A percentile compares a stretch with the other conserved stretches of the same genome.
phyloP scores from a whole-genome alignment of 2,888 invertebrate species.

The Cheilosia scutellata region DNA sequence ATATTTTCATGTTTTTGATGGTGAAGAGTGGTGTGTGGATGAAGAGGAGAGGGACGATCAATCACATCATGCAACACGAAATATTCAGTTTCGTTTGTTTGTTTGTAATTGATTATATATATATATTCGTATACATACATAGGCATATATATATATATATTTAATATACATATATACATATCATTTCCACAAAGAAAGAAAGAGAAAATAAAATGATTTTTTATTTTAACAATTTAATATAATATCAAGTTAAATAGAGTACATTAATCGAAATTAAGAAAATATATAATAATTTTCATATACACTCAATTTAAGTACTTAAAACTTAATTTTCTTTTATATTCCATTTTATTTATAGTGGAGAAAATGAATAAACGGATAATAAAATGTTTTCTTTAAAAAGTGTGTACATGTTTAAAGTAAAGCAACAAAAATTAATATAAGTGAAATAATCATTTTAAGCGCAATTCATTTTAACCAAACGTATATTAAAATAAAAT shows the following conservation, averaged over 20 bases:
- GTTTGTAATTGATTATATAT: conserved; percentile 58
- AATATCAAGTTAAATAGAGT: conserved; percentile 38
- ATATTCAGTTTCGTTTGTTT: conserved; percentile 63
- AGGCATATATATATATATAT: conserved; percentile 37
- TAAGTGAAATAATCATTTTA: conserved; percentile 30
- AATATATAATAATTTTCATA: conserved; percentile 18
- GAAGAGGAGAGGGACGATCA: conserved; percentile 79
- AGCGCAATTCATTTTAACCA: background rate
- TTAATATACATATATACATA: conserved; percentile 67
- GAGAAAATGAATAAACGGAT: background rate
- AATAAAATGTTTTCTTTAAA: background rate
- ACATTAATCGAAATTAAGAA: conserved; percentile 34
- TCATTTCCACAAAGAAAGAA: conserved; percentile 71
- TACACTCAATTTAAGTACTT: conserved; percentile 1
- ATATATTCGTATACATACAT: conserved; percentile 58
- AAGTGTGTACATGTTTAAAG: background rate
- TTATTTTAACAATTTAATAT: conserved; percentile 52
- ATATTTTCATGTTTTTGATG: conserved; percentile 49
- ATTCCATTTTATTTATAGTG: conserved; percentile 44
- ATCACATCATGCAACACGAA: conserved; percentile 82
- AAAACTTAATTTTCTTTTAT: conserved; percentile 40
- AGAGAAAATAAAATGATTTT: conserved; percentile 59
- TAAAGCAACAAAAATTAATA: conserved; percentile 10
- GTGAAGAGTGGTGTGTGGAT: conserved; percentile 77
- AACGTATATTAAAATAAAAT: no score